Evolutionary conservation across 2,888 invertebrate genomes (phyloP).

Genomic region (Hymenopus coronatus): DNA sequence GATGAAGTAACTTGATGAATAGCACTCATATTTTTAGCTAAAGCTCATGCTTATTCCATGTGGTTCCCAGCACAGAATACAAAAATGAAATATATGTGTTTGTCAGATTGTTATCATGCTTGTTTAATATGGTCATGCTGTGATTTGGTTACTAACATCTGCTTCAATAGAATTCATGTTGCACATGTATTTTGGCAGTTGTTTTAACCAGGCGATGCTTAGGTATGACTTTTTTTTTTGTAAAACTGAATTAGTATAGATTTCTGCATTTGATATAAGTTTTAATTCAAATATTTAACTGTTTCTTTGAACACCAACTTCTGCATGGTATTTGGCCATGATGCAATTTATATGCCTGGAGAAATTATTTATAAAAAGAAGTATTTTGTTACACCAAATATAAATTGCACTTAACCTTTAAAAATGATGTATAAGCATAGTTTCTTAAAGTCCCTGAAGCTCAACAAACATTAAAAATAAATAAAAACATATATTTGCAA

Average conservation of each 20-base stretch:
- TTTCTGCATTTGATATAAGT: neutral
- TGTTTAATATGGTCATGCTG: neutral
- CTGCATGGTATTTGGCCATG: neutral
- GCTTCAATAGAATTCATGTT: neutral
- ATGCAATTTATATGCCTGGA: constrained; percentile 16
- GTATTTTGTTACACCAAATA: constrained; percentile 1
- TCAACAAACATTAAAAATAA: neutral
- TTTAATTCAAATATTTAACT: neutral
- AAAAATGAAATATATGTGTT: neutral
- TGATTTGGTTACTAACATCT: neutral
- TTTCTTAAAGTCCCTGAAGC: constrained; percentile 16
- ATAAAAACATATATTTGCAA: neutral
- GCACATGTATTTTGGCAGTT: neutral
- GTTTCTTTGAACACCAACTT: neutral
- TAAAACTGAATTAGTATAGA: neutral
- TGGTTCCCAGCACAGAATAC: neutral
- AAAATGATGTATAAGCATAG: neutral
- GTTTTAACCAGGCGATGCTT: neutral
- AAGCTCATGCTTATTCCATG: neutral
- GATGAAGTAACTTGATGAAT: neutral
- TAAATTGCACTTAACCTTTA: neutral
- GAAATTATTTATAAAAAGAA: neutral
- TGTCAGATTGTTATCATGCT: neutral
- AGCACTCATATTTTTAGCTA: neutral
- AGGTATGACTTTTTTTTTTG: neutral